Conservation (phyloP, 2,797 vertebrate species). For the Distichodus sexfasciatus region DNA sequence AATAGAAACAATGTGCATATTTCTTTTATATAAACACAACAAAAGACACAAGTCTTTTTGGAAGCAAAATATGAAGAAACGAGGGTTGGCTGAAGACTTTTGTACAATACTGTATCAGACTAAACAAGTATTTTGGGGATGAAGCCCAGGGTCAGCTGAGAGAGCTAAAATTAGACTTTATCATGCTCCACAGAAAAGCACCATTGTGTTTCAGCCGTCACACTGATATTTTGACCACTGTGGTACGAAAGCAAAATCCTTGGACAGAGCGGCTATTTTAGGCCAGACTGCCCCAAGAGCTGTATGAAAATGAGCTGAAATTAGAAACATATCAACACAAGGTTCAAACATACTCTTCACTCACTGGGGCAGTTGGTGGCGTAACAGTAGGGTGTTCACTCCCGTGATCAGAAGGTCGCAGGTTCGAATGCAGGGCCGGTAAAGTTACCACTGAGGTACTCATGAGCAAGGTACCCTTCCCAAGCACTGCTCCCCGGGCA, state of each 20-base stretch:
- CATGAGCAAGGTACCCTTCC: too few species aligned
- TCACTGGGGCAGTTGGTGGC: too few species aligned
- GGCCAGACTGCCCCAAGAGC: slow-evolving; percentile 3
- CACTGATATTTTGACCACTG: slow-evolving; percentile 27
- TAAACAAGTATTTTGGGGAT: neutral
- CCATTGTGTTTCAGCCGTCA: slow-evolving; percentile 34
- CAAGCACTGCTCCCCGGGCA: too few species aligned
- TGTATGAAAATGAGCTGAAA: neutral
- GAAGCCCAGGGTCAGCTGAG: slow-evolving; percentile 17
- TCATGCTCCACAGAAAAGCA: slow-evolving; percentile 3
- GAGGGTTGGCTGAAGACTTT: neutral
- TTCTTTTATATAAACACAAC: too few species aligned
- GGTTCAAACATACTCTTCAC: neutral
- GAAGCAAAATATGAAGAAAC: too few species aligned
- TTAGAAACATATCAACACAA: neutral
- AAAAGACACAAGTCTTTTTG: too few species aligned
- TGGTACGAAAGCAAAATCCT: slow-evolving; percentile 26
- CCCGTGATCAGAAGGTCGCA: neutral
- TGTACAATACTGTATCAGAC: neutral
- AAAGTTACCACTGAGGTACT: too few species aligned
- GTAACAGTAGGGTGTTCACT: neutral
- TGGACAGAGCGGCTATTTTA: slow-evolving; percentile 31
- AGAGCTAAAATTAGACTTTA: slow-evolving; percentile 24
- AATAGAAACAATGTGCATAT: too few species aligned
- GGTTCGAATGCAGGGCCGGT: too few species aligned